phyloP scores from a whole-genome alignment of 2,888 invertebrate genomes.

The Nemapogon koenigi region DNA sequence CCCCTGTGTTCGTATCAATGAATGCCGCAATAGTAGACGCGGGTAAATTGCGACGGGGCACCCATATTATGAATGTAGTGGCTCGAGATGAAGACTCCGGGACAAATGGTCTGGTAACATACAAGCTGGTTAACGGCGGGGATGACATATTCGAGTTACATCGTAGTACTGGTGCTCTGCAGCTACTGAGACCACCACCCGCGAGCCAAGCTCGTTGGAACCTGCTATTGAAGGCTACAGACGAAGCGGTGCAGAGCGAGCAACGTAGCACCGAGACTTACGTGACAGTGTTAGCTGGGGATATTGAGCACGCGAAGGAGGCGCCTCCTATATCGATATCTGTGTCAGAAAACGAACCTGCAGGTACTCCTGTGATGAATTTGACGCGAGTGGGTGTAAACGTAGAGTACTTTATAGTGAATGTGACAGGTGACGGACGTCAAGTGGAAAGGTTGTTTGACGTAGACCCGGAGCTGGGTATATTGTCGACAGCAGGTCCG shows the following conservation, averaged over 20 bases:
- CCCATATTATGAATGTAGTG: slow-evolving; percentile 77
- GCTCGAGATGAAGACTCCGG: slow-evolving; percentile 91
- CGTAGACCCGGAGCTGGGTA: slow-evolving; percentile 87
- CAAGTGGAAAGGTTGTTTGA: slow-evolving; percentile 91
- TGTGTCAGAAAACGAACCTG: slow-evolving; percentile 88
- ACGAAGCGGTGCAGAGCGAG: slow-evolving; percentile 90
- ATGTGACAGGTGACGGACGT: slow-evolving; percentile 75
- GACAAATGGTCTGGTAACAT: slow-evolving; percentile 90
- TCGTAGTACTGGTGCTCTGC: slow-evolving; percentile 78
- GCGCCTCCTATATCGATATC: slow-evolving; percentile 75
- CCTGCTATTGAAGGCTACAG: slow-evolving; percentile 86
- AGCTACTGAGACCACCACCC: slow-evolving; percentile 64
- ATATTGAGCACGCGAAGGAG: slow-evolving; percentile 66
- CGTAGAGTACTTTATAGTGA: slow-evolving; percentile 91
- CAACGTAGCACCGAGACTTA: slow-evolving; percentile 87
- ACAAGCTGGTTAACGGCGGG: slow-evolving; percentile 82
- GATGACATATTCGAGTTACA: slow-evolving; percentile 82
- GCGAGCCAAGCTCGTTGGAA: slow-evolving; percentile 78
- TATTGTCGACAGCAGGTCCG: slow-evolving; percentile 83
- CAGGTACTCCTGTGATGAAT: slow-evolving; percentile 84
- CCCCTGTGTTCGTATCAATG: slow-evolving; percentile 90
- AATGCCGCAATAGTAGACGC: slow-evolving; percentile 84
- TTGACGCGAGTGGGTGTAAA: slow-evolving; percentile 75
- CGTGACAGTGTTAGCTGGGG: slow-evolving; percentile 79
- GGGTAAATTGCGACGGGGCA: slow-evolving; percentile 62